Base-by-base conservation (phyloP, 2,888 invertebrate species). In the Drosophila niveifrons region DNA sequence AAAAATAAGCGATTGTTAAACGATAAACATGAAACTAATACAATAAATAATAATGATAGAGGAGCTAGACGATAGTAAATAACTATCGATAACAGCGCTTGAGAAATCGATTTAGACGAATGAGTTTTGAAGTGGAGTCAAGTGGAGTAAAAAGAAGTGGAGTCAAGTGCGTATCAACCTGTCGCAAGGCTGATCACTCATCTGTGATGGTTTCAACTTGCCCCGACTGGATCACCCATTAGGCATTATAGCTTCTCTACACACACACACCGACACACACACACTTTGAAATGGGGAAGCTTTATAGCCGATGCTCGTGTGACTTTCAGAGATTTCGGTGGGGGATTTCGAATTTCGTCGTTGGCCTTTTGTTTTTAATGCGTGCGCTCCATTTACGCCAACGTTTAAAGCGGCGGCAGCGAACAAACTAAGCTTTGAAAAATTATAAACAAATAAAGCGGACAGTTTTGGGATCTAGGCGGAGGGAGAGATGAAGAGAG, bases 391-490 rank as follows among this genome's bases (percentile, higher is more conserved):
- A 89, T 77, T 89, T 85, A 75, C 72, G 75, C 75, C 75, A 72
- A 75, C 76, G 65, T 70, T 62, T 64, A 58, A 72, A 39, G 66
- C 58, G 53, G 34, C 52, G 65, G 61, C 64, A 47, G 36, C 57
- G 31, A 53, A 48, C 64, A 79, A 78, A 62, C 76, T 79, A 83
- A 80, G 89, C 83, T 82, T 88, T 86, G 82, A 88, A 83, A 82
- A 82, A 88, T 82, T 88, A 86, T 86, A 86, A 86, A 86, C 82
- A 82, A 82, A 82, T 88, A 77, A 83, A 79, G 50, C 39, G 43
- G 17, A 46, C 29, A 29, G 34, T 7, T 3, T 9, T 23, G 23
- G 23, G 28, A 3, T 8, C n/a, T 7, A n/a, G 15, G 6, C 1
- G 2, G 55, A 34, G 11, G 15, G 15, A 17, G 13, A 34, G 13